phyloP scores from a whole-genome alignment of 2,888 invertebrate species.

The Thymelicus sylvestris region DNA sequence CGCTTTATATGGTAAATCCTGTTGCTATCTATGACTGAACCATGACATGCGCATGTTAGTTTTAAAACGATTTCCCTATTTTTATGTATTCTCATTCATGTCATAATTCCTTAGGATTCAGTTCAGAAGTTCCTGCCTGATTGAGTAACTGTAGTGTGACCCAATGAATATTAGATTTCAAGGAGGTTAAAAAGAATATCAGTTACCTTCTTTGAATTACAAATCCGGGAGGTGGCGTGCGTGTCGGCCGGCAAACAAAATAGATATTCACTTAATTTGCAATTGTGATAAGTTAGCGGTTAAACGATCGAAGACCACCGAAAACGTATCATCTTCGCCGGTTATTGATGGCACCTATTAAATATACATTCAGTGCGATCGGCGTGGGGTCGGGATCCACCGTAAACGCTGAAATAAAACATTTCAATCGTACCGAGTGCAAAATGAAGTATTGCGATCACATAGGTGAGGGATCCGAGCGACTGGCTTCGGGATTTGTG shows the following conservation, averaged over 20 bases:
- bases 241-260: constrained; percentile 61
- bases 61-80: constrained; percentile 29
- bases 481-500: constrained; percentile 55
- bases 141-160: constrained; percentile 32
- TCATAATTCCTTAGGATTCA: constrained; percentile 21
- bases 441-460: constrained; percentile 74
- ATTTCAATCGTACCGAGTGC: constrained; percentile 76
- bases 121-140: constrained; percentile 27
- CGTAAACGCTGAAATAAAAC: constrained; percentile 75
- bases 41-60: constrained; percentile 49
- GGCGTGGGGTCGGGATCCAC: constrained; percentile 61
- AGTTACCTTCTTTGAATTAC: constrained; percentile 69
- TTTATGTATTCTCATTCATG: constrained; percentile 20
- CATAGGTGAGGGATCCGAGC: constrained; percentile 62
- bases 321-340: constrained; percentile 75
- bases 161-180: constrained; percentile 52
- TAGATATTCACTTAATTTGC: constrained; percentile 80
- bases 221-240: constrained; percentile 61
- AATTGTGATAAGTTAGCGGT: constrained; percentile 76
- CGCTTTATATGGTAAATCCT: constrained; percentile 71
- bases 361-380: constrained; percentile 74
- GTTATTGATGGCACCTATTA: constrained; percentile 84
- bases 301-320: constrained; percentile 71
- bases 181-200: constrained; percentile 61
- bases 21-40: constrained; percentile 76